Evolutionary conservation across 2,113 vertebrate genomes (phyloP).

Genomic region (Colossoma macropomum): DNA sequence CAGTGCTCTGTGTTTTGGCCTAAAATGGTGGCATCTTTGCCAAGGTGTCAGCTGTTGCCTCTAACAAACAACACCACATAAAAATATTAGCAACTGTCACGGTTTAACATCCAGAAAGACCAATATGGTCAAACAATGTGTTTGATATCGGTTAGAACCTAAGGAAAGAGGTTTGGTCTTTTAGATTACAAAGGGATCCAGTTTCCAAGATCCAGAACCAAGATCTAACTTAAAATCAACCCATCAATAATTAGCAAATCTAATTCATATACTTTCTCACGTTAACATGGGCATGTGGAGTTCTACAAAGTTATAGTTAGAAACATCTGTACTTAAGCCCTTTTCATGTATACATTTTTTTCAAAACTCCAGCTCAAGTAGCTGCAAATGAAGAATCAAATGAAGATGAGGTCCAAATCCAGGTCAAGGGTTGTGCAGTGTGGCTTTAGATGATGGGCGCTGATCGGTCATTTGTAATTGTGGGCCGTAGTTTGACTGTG

Average conservation of each 20-base stretch:
- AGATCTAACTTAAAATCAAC: neutral
- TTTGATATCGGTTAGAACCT: conserved; percentile 5
- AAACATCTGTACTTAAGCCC: neutral
- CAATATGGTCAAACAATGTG: conserved; percentile 58
- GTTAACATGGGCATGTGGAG: neutral
- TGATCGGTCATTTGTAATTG: conserved; percentile 94
- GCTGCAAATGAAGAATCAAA: conserved; percentile 12
- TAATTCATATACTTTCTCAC: neutral
- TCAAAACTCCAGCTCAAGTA: neutral
- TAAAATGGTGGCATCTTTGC: neutral
- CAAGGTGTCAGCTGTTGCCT: neutral
- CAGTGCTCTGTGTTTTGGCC: neutral
- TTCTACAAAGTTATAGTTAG: neutral
- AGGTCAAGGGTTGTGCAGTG: neutral
- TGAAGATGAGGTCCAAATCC: conserved; percentile 1
- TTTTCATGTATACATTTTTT: conserved; percentile 3
- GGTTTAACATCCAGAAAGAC: conserved; percentile 46
- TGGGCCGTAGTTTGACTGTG: conserved; percentile 91
- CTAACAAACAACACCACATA: conserved; percentile 20
- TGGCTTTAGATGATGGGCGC: conserved; percentile 82
- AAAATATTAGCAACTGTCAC: conserved; percentile 52
- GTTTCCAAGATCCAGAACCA: neutral
- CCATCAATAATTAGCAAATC: neutral
- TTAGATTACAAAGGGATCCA: conserved; percentile 16
- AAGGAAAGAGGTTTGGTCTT: conserved; percentile 36